A percentile compares a stretch with the other conserved stretches of the same genome.
Conservation (phyloP, 2,888 invertebrate genomes). For the Gymnosoma rotundatum region DNA sequence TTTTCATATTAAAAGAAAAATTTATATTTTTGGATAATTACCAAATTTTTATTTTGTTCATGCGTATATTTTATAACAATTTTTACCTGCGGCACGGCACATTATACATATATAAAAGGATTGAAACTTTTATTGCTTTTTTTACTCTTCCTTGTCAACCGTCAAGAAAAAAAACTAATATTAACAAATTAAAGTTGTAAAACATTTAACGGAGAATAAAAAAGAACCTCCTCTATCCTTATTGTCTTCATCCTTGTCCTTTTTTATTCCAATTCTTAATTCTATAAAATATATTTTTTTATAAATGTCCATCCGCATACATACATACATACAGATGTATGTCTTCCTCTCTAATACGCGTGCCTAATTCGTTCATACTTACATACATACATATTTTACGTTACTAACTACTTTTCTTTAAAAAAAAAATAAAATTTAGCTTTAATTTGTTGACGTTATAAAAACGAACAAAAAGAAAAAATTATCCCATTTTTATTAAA, state of each 20-base stretch:
- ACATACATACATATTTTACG: constrained; percentile 16
- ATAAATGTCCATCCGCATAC: no score
- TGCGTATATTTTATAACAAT: no score
- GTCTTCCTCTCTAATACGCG: neutral
- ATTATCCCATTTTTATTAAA: constrained; percentile 24
- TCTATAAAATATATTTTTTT: constrained; percentile 5
- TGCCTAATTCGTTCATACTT: constrained; percentile 8
- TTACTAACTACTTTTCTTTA: constrained; percentile 54
- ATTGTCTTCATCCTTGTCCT: constrained; percentile 64
- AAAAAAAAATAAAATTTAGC: neutral
- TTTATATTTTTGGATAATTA: no score
- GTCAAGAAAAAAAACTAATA: neutral
- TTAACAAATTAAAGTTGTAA: constrained; percentile 19
- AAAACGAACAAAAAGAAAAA: constrained; percentile 30
- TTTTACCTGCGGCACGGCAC: neutral
- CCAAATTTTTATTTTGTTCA: no score
- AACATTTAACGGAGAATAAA: constrained; percentile 2
- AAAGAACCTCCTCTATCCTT: neutral
- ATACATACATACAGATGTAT: constrained; percentile 1
- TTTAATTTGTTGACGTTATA: constrained; percentile 50
- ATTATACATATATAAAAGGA: neutral
- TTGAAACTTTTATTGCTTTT: constrained; percentile 25
- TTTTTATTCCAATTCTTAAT: constrained; percentile 56
- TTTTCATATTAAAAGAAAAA: no score
- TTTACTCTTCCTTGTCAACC: constrained; percentile 20